Base-by-base conservation (phyloP, 2,113 vertebrate genomes). In the Phasianus colchicus region DNA sequence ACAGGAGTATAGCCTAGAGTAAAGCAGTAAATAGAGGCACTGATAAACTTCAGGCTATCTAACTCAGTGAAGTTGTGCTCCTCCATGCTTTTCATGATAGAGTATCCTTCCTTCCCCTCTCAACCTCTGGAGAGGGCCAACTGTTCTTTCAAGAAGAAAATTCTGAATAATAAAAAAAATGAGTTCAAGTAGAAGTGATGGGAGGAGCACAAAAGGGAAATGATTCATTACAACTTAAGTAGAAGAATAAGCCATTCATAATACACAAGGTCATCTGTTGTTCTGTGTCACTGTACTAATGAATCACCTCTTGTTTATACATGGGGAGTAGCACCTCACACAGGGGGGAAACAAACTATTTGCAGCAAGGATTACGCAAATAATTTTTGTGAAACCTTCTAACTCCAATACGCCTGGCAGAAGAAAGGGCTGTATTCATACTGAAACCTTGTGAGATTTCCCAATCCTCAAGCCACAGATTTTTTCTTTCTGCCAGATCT, bases 221-320 rank as follows among this genome's bases (percentile, higher is more conserved):
- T 97, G 89, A 97, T 91, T 97, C 95, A 97, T 72, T 73, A 89
- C 86, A 92, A 86, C 73, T 76, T 61, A 76, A 82, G 75, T 50
- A 92, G 83, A 89, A 97, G 87, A 97, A 92, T 91, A 88, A 91
- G 55, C 87, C 96, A 93, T 97, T 98, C 95, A 96, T 89, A 83
- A n/a, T 66, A 66, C 48, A 67, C 88, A 92, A 95, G 90, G 96
- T 96, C 90, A 92, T 95, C 92, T 97, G 96, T 93, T 96, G 96
- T 96, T 95, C 93, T 94, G 1, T 42, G 80, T 88, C 91, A 82
- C 89, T 90, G 92, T 95, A 85, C 80, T 97, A 95, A 96, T 96
- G 93, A 98, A 94, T 98, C 96, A 97, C 79, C 15, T 0, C 78
- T 75, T 96, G 89, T 97, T 95, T 97, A 94, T 91, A 90, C 69